Base-by-base conservation (phyloP, 92 coral and sea anemone genomes). In the Plumapathes pennacea region DNA sequence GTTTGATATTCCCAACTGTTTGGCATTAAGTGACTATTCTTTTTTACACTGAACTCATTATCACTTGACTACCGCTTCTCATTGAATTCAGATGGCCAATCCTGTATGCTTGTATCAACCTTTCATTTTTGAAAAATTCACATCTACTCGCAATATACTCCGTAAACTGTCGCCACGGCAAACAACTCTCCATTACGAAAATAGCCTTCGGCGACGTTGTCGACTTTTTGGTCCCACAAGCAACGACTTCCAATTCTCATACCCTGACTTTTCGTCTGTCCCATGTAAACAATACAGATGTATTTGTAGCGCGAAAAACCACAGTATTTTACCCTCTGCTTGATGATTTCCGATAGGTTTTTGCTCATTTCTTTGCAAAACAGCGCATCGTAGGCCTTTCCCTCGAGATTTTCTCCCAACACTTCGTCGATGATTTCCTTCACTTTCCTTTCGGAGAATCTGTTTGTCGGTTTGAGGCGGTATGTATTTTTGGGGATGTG, bases 91-190 rank as follows among this genome's bases (percentile, higher is more conserved):
- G n/a, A n/a, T n/a, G n/a, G n/a, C n/a, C n/a, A n/a, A n/a, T n/a
- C n/a, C n/a, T n/a, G n/a, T n/a, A n/a, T n/a, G n/a, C n/a, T n/a
- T n/a, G n/a, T n/a, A n/a, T n/a, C n/a, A n/a, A n/a, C n/a, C n/a
- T n/a, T n/a, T n/a, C n/a, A n/a, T n/a, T n/a, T n/a, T n/a, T n/a
- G n/a, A n/a, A n/a, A n/a, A n/a, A n/a, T n/a, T n/a, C n/a, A n/a
- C n/a, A 46, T 54, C 50, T 54, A 90, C 48, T 90, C 97, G 44
- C 58, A 85, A 53, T 85, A 94, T 18, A 86, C 51, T 12, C 97
- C 99, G 69, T 74, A 88, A 31, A 94, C 83, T 5, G 99, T 94
- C 14, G 95, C 96, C 9, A 94, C 74, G 12, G 95, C 99, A 55
- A 80, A 94, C 14, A 94, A 39, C 28, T 94, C 76, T 1, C 96